Percentiles rank a stretch among this genome's conserved stretches.
phyloP scores from a whole-genome alignment of 1,140 invertebrate genomes.

The Drosophila subpulchrella region DNA sequence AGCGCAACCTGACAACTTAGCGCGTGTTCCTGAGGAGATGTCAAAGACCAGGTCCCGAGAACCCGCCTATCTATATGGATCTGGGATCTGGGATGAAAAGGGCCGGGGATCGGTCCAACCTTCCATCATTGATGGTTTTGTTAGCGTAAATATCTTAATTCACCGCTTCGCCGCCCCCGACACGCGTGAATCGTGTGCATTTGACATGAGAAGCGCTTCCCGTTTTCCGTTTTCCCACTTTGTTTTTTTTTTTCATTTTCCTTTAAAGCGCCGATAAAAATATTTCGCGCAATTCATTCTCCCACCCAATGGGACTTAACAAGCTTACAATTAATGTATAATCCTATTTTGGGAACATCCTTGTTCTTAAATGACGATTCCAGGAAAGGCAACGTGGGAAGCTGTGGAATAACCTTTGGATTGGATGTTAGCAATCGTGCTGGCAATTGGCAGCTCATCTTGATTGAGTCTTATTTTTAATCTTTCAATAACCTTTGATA shows the following conservation, averaged over 20 bases:
- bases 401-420: neutral
- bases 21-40: constrained; percentile 50
- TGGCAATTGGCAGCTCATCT: neutral
- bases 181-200: constrained; percentile 75
- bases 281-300: constrained; percentile 17
- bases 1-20: constrained; percentile 68
- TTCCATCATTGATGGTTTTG: constrained; percentile 67
- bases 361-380: neutral
- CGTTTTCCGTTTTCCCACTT: constrained; percentile 9
- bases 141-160: constrained; percentile 79
- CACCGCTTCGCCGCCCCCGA: constrained; percentile 76
- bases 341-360: constrained; percentile 26
- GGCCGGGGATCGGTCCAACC: constrained; percentile 4
- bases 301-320: constrained; percentile 14
- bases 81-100: neutral
- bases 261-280: constrained; percentile 16
- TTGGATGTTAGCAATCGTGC: neutral
- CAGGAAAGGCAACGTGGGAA: constrained; percentile 11
- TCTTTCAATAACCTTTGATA: too few relatives aligned
- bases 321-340: constrained; percentile 42
- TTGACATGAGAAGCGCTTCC: constrained; percentile 61
- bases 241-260: neutral
- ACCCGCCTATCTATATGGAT: constrained; percentile 50
- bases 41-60: constrained; percentile 63
- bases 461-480: neutral